Evolutionary conservation across 2,113 vertebrate species (phyloP).

Genomic region (Agelaius phoeniceus): DNA sequence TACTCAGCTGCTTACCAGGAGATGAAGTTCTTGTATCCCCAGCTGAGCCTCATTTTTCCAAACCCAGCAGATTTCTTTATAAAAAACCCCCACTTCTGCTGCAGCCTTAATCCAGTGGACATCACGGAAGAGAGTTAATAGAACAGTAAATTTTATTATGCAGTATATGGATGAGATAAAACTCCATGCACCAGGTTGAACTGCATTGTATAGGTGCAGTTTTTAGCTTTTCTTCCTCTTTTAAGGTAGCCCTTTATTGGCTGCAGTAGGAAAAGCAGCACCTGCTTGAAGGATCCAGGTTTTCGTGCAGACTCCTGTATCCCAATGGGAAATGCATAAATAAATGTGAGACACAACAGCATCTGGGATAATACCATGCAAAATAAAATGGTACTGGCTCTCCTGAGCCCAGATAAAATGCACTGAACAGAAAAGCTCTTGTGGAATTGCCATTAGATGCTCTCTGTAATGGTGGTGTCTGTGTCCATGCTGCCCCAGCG

Average conservation of each 20-base stretch:
- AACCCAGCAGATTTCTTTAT: neutral
- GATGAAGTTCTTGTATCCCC: neutral
- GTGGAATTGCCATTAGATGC: neutral
- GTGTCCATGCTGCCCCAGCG: neutral
- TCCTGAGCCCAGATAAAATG: neutral
- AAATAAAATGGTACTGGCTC: neutral
- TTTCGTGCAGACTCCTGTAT: neutral
- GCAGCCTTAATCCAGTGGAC: neutral
- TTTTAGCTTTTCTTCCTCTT: neutral
- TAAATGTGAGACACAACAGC: neutral
- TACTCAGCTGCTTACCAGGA: neutral
- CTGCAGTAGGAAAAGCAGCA: accelerated
- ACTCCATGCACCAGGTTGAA: accelerated
- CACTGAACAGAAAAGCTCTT: neutral
- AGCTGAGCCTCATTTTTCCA: neutral
- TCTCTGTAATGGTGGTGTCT: neutral
- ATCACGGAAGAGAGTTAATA: neutral
- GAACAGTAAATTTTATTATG: neutral
- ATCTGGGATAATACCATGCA: neutral
- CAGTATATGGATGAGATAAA: neutral
- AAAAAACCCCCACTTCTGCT: accelerated
- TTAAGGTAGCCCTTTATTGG: neutral
- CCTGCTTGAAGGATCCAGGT: neutral
- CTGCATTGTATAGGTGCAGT: neutral
- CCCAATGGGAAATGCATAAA: neutral